Evolutionary conservation across 2,113 vertebrate genomes (phyloP), one percentile per base, ranked within the genome.

Genomic region (Anoura caudifer): DNA sequence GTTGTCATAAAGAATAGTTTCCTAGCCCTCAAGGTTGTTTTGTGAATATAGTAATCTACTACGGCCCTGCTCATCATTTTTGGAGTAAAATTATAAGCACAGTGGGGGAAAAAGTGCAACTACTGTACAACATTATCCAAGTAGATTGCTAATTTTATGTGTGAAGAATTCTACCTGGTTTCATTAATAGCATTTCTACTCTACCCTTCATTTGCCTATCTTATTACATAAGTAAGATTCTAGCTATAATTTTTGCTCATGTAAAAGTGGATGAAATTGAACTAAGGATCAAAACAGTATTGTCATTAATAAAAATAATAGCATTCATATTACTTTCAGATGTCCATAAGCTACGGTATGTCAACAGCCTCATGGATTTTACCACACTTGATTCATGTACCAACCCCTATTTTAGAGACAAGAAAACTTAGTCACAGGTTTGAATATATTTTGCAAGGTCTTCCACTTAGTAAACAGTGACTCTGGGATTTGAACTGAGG

Each of bases 191-290:
- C 24, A 82, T 77, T 65, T 77, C 45, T 52, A 86, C 43, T 81
- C 72, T 92, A 36, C 22, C 38, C 12, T 75, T 72, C 43, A 79
- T 83, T 72, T 85, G 19, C 19, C 31, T 76, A 56, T 61, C 54
- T 61, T 83, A 33, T 76, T 73, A 54, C 31, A 41, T 89, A 38
- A 67, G 20, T 9, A 63, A 89, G 47, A 69, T 65, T 93, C 45
- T 59, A 79, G 28, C 52, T 86, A 38, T 8, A 61, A 89, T 75
- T 54, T 91, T 88, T 94, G 26, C 24, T 96, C 14, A 38, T 33
- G 20, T 91, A 83, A 96, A 67, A 96, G 87, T 92, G 41, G 59
- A 15, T 33, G 70, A 86, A 87, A 63, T 17, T 45, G 16, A 94
- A 96, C 4, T 31, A 91, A 95, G 15, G 22, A 67, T 69, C 22